Percentiles rank a stretch among this genome's conserved stretches.
phyloP scores from a whole-genome alignment of 2,113 vertebrate genomes.

The Egretta garzetta region DNA sequence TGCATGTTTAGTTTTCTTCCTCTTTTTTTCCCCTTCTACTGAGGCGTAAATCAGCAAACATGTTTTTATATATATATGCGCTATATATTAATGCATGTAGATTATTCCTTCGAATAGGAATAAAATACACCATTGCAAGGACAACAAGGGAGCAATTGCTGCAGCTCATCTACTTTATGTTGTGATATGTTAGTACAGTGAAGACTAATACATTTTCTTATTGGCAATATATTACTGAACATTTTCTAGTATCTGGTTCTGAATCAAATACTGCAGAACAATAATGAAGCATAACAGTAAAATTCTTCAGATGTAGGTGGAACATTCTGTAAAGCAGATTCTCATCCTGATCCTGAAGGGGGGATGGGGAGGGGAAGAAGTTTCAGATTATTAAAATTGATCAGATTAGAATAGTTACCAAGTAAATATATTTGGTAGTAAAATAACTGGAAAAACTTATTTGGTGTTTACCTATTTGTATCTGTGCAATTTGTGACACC shows the following conservation, averaged over 20 bases:
- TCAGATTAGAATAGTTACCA: background rate
- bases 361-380: background rate
- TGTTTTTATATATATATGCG: background rate
- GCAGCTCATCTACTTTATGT: background rate
- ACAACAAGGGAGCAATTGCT: background rate
- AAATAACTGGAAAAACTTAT: background rate
- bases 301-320: background rate
- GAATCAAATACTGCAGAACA: background rate
- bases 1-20: background rate
- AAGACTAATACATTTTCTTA: background rate
- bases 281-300: background rate
- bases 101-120: background rate
- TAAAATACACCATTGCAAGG: background rate
- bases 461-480: background rate
- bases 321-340: background rate
- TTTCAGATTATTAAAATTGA: background rate
- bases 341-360: background rate
- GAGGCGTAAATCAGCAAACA: background rate
- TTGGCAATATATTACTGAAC: background rate
- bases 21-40: background rate
- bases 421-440: background rate
- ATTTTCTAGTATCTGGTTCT: background rate
- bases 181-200: background rate
- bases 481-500: background rate
- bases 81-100: background rate